Evolutionary conservation across 2,113 vertebrate species (phyloP).

Genomic region (Dipodomys ordii): DNA sequence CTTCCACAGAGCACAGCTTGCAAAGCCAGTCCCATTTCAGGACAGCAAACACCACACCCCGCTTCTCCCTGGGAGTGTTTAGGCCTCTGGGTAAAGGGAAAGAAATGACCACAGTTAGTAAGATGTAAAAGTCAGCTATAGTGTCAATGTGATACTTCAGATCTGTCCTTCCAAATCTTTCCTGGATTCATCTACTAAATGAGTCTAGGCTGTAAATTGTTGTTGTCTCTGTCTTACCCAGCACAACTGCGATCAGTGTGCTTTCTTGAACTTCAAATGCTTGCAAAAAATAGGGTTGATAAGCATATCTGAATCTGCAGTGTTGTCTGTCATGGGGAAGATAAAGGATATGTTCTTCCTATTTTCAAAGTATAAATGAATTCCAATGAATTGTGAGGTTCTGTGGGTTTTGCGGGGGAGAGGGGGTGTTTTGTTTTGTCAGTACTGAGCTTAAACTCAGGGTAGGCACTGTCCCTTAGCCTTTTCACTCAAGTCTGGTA

Average conservation of each 20-base stretch:
- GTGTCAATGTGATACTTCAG: background rate
- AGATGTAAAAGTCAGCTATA: background rate
- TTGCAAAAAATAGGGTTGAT: background rate
- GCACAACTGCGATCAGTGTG: background rate
- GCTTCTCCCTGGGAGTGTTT: background rate
- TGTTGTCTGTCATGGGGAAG: background rate
- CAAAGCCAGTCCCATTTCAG: background rate
- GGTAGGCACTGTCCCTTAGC: too few relatives aligned
- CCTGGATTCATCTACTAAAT: background rate
- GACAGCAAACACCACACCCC: background rate
- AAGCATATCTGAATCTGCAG: background rate
- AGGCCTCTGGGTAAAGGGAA: background rate
- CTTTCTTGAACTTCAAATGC: background rate
- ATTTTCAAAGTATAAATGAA: constrained; percentile 17
- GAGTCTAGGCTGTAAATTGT: background rate
- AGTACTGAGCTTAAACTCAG: too few relatives aligned
- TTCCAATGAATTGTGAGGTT: background rate
- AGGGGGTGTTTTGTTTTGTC: too few relatives aligned
- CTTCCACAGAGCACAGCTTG: background rate
- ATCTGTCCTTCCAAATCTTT: background rate
- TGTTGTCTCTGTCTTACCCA: background rate
- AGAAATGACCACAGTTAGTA: background rate
- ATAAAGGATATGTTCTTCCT: constrained; percentile 33
- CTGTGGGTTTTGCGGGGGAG: too few relatives aligned
- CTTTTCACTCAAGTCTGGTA: too few relatives aligned